Conservation (phyloP, 2,888 invertebrate species). For the Escarpia spicata region DNA sequence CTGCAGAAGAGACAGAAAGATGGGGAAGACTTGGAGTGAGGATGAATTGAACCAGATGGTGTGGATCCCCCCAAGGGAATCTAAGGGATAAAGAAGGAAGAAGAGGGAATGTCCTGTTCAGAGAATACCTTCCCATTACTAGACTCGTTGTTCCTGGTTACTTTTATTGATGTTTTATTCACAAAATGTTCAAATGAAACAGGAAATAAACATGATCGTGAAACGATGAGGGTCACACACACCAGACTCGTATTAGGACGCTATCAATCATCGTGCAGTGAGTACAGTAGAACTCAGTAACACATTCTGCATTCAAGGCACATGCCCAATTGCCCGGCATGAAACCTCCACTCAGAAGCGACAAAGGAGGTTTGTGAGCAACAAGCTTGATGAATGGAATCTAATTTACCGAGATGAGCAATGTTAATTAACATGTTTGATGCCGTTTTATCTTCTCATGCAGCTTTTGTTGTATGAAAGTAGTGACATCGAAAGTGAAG, state of each 20-base stretch:
- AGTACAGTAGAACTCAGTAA: background rate
- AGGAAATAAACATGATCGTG: background rate
- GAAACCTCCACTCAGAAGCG: background rate
- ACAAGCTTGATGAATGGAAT: background rate
- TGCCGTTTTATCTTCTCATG: background rate
- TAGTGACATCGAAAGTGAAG: background rate
- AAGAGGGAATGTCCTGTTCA: no score
- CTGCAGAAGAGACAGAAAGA: no score
- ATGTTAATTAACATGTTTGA: constrained; percentile 10
- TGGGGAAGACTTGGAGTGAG: no score
- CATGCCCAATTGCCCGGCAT: background rate
- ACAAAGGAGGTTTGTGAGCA: background rate
- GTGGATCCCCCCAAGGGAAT: no score
- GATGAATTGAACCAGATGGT: no score
- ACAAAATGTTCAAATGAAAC: background rate
- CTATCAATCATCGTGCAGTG: background rate
- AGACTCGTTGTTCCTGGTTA: background rate
- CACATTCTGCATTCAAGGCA: background rate
- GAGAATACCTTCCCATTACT: background rate
- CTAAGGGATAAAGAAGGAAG: no score
- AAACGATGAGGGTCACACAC: background rate
- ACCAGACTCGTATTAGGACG: background rate
- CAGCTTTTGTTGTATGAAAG: background rate
- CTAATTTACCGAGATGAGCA: background rate
- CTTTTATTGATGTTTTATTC: background rate